Evolutionary conservation across 1,140 invertebrate species (phyloP).

Genomic region (Lasioglossum baleicum): DNA sequence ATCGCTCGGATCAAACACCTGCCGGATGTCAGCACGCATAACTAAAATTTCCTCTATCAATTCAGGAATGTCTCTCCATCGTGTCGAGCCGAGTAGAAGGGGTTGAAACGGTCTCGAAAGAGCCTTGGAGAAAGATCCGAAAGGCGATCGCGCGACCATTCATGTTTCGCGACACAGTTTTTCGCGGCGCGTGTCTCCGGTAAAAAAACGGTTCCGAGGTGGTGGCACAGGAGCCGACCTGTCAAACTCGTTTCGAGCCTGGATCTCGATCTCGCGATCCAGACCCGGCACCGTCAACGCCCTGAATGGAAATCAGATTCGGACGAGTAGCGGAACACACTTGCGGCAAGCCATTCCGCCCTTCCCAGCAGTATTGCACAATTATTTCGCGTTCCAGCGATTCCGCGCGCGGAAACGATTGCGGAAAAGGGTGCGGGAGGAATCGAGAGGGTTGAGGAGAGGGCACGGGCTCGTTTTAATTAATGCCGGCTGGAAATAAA

Average conservation of each 20-base stretch:
- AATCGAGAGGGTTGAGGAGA: conserved; percentile 10
- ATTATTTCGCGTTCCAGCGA: conserved; percentile 36
- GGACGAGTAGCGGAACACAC: conserved; percentile 25
- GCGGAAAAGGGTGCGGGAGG: neutral
- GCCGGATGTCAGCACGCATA: neutral
- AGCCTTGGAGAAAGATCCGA: conserved; percentile 13
- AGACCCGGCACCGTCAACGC: conserved; percentile 39
- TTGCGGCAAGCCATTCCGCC: neutral
- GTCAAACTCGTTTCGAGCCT: conserved; percentile 73
- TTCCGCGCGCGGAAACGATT: neutral
- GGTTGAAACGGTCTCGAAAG: neutral
- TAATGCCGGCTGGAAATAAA: conserved; percentile 61
- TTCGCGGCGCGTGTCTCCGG: conserved; percentile 37
- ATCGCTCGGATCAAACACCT: neutral
- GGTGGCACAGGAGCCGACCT: conserved; percentile 50
- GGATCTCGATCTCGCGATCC: neutral
- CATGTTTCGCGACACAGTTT: conserved; percentile 33
- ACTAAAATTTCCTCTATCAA: neutral
- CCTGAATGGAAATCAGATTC: conserved; percentile 60
- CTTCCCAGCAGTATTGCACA: conserved; percentile 35
- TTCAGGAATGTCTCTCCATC: neutral
- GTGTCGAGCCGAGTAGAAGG: neutral
- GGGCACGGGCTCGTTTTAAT: conserved; percentile 54
- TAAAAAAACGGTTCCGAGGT: conserved; percentile 48
- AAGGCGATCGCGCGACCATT: conserved; percentile 23